Percentiles rank a stretch among this genome's conserved stretches.
These are phyloP conservation scores for Nasonia giraulti DNA, from an alignment of 1,140 invertebrate species.

Conservation along the genomic window DNA sequence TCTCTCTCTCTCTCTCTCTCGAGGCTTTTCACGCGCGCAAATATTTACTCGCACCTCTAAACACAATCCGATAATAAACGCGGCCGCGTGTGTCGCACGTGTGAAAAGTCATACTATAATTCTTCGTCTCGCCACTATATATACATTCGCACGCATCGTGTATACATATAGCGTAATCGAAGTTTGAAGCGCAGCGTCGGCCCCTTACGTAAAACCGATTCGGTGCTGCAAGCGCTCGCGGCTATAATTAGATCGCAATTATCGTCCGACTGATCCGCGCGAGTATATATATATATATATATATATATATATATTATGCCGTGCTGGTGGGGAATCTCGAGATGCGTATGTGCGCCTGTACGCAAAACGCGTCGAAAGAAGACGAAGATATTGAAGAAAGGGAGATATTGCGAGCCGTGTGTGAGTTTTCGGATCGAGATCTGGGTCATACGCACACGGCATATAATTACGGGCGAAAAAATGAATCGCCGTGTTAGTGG, in stretches of 20 bases:
- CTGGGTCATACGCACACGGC: conserved; percentile 18
- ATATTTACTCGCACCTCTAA: neutral
- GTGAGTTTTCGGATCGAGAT: conserved; percentile 12
- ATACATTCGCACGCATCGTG: neutral
- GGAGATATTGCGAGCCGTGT: neutral
- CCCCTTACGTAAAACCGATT: conserved; percentile 24
- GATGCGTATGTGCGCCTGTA: neutral
- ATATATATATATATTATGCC: neutral
- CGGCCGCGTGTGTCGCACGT: too few relatives aligned
- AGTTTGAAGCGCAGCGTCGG: neutral
- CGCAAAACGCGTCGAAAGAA: neutral
- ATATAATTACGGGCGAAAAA: neutral
- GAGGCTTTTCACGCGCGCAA: neutral
- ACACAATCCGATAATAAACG: neutral
- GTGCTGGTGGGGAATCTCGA: neutral
- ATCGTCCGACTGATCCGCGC: neutral
- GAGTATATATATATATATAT: neutral
- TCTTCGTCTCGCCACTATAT: too few relatives aligned
- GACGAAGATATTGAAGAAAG: neutral
- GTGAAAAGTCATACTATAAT: neutral
- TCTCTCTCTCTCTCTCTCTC: too few relatives aligned
- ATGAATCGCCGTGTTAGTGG: neutral
- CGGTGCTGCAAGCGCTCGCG: neutral
- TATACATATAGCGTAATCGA: conserved; percentile 1
- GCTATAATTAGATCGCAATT: conserved; percentile 36